Evolutionary conservation across 1,140 invertebrate species (phyloP), one percentile per base, ranked within the genome.

Genomic region (Coptotermes formosanus): DNA sequence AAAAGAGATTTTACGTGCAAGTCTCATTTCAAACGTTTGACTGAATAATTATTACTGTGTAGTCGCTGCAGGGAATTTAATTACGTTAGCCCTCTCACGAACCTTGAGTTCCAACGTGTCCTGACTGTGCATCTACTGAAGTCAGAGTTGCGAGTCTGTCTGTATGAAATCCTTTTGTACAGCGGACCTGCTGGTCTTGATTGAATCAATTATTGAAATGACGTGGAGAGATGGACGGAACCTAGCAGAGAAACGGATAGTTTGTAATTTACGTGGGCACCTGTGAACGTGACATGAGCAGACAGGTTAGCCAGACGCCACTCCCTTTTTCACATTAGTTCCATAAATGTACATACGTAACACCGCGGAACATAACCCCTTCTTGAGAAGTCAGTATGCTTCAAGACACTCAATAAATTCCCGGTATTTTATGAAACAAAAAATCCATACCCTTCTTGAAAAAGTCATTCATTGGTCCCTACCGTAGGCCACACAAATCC

Each of bases 201-300:
- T 75, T 75, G 64, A 75, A 75, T 75, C 64, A 75, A 75, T 75
- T 75, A 75, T 75, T 75, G 64, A 75, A 75, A 75, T 75, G 64
- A 75, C 64, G 64, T 75, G 52, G 52, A 75, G 64, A 75, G 64
- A 75, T 75, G 64, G 64, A 75, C 64, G 64, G 25, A 75, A 25
- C 14, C 6, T 75, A 75, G 25, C n/a, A 75, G 64, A 30, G 64
- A 75, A 75, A 75, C 0, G 64, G 64, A 30, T 75, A 75, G 64
- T 75, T 75, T 30, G 25, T n/a, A 75, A 75, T 75, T 75, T 75
- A 30, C 14, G 64, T 75, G 64, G 64, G 25, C 64, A 75, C 64
- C 64, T 75, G 64, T 75, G 25, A 75, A 75, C 64, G 64, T 75
- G 64, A 75, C 64, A 75, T 75, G 64, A 30, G 64, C n/a, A 0